phyloP scores from a whole-genome alignment of 1,140 invertebrate genomes.

The Bombus affinis region DNA sequence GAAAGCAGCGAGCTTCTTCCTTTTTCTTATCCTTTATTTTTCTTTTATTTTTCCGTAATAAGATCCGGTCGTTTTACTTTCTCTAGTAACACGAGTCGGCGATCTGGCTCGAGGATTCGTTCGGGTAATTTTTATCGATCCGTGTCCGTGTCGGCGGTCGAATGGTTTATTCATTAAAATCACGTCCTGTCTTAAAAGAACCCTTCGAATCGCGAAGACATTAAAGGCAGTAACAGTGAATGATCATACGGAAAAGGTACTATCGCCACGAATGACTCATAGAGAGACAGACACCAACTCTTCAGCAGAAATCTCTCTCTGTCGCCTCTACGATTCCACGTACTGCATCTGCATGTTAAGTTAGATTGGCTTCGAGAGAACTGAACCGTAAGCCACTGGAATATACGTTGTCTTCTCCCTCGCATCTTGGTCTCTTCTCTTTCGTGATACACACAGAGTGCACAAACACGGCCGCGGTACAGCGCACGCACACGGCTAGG shows the following conservation, averaged over 20 bases:
- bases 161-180: constrained; percentile 36
- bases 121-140: constrained; percentile 28
- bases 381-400: constrained; percentile 69
- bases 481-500: constrained; percentile 3
- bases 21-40: neutral
- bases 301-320: neutral
- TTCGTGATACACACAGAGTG: constrained; percentile 9
- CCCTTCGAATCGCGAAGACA: constrained; percentile 4
- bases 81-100: neutral
- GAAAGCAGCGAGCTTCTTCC: no score
- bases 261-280: constrained; percentile 52
- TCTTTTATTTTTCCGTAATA: neutral
- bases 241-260: constrained; percentile 55
- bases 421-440: constrained; percentile 23
- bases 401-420: constrained; percentile 58
- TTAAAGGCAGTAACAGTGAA: constrained; percentile 36
- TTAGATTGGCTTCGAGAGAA: constrained; percentile 73
- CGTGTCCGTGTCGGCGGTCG: neutral
- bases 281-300: neutral
- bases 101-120: neutral
- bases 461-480: neutral
- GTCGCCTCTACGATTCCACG: constrained; percentile 65
- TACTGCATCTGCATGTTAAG: constrained; percentile 74
- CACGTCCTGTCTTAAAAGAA: constrained; percentile 20
- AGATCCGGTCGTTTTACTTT: neutral